Evolutionary conservation across 92 coral and sea anemone genomes (phyloP).

Genomic region (Siderastrea radians): DNA sequence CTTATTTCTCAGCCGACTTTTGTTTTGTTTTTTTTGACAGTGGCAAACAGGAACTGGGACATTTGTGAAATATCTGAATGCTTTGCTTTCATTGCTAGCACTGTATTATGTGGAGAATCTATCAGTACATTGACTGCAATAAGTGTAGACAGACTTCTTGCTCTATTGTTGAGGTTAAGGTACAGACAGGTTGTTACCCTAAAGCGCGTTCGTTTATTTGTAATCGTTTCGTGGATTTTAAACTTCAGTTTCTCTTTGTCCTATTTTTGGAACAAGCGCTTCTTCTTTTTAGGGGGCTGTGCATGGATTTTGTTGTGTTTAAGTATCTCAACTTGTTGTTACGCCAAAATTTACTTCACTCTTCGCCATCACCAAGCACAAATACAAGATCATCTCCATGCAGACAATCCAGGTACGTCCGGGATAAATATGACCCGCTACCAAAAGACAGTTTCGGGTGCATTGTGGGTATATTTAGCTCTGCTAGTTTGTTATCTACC

Average conservation of each 20-base stretch:
- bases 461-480: not conserved
- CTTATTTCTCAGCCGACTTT: not conserved
- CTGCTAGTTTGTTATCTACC: not conserved
- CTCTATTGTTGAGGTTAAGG: constrained; percentile 15
- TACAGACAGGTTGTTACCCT: constrained; percentile 15
- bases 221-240: not conserved
- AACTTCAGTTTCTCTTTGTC: not conserved
- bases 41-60: not conserved
- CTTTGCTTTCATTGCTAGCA: not conserved
- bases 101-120: constrained; percentile 6
- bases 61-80: not conserved
- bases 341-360: not conserved
- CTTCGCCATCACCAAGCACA: not conserved
- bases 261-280: too few species aligned
- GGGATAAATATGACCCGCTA: not conserved
- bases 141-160: constrained; percentile 29
- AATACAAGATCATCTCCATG: not conserved
- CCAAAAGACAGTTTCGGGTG: not conserved
- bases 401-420: not conserved
- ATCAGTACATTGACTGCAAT: constrained; percentile 15
- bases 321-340: not conserved
- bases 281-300: not conserved
- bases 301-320: not conserved
- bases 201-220: constrained; percentile 1
- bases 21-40: not conserved